Evolutionary conservation across 2,888 invertebrate genomes (phyloP).

Genomic region (Drosophila aldrichi): DNA sequence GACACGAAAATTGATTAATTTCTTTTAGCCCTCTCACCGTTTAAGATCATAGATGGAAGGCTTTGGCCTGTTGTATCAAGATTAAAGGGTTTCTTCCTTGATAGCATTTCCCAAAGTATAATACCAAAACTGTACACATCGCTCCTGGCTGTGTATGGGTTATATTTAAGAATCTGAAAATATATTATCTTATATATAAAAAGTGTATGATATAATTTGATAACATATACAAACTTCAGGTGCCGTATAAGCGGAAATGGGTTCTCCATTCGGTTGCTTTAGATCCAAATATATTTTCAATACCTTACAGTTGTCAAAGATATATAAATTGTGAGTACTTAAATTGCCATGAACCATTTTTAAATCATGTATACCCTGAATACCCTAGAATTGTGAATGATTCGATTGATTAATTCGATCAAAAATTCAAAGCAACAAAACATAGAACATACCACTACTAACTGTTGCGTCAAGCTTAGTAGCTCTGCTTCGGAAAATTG

Average conservation of each 20-base stretch:
- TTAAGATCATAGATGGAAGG: fast-evolving
- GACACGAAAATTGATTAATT: background rate
- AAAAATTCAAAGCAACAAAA: background rate
- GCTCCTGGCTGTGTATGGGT: slow-evolving; percentile 18
- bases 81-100: slow-evolving; percentile 22
- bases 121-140: slow-evolving; percentile 54
- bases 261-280: background rate
- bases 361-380: slow-evolving; percentile 39
- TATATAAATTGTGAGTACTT: slow-evolving; percentile 39
- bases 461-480: background rate
- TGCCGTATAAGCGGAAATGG: slow-evolving; percentile 39
- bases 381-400: slow-evolving; percentile 20
- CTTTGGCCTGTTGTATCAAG: fast-evolving
- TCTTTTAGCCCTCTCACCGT: background rate
- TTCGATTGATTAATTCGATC: background rate
- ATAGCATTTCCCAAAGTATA: slow-evolving; percentile 43
- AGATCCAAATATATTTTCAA: slow-evolving; percentile 42
- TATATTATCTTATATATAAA: background rate
- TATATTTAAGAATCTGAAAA: slow-evolving; percentile 1
- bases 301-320: background rate
- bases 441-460: background rate
- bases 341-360: slow-evolving; percentile 50
- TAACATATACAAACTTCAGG: slow-evolving; percentile 42
- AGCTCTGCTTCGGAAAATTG: fast-evolving
- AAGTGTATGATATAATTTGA: background rate